phyloP scores from a whole-genome alignment of 2,797 vertebrate genomes.

The Okamejei kenojei region DNA sequence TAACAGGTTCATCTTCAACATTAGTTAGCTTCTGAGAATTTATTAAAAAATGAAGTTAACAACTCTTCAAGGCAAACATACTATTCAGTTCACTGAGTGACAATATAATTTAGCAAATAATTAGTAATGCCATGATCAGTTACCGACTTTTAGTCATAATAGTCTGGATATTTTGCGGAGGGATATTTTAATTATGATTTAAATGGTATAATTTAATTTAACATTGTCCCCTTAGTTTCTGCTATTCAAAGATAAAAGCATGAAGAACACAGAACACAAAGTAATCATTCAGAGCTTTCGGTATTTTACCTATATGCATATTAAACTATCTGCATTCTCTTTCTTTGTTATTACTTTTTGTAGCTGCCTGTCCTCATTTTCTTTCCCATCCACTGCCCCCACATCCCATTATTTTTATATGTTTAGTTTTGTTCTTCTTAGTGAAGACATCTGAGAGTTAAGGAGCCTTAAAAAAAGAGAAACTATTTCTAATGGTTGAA shows the following conservation, averaged over 20 bases:
- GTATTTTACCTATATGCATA: neutral
- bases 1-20: neutral
- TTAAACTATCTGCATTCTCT: neutral
- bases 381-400: neutral
- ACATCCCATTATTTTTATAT: neutral
- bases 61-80: neutral
- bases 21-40: neutral
- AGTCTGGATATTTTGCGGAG: neutral
- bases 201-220: neutral
- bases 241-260: neutral
- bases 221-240: neutral
- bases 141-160: neutral
- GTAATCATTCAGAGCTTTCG: neutral
- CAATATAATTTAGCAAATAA: conserved; percentile 13
- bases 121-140: neutral
- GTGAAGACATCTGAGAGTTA: no score
- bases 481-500: no score
- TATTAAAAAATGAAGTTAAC: neutral
- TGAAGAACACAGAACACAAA: neutral
- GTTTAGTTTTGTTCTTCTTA: neutral
- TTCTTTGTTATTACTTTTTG: neutral
- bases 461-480: no score
- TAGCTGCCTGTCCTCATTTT: neutral
- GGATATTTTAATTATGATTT: neutral
- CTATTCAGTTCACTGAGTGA: neutral